A percentile compares a stretch with the other conserved stretches of the same genome.
phyloP scores from a whole-genome alignment of 1,140 invertebrate genomes.

The Conus ventricosus region DNA sequence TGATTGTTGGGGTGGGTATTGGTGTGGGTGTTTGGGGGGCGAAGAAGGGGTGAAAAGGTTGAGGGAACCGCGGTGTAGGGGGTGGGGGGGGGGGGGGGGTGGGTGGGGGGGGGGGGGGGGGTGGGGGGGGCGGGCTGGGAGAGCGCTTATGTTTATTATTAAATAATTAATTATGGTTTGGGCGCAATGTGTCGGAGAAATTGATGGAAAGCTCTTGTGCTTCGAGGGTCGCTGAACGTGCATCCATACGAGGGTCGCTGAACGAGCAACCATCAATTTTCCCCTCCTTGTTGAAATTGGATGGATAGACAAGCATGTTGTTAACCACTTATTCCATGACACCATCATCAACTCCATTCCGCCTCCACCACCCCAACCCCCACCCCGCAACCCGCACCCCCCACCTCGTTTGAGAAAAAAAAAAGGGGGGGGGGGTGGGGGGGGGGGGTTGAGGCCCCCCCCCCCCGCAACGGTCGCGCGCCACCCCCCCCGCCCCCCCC shows the following conservation, averaged over 20 bases:
- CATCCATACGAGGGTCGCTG: neutral
- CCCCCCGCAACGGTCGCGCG: neutral
- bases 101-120: neutral
- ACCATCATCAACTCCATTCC: too few species aligned
- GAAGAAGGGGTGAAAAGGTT: too few species aligned
- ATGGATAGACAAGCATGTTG: neutral
- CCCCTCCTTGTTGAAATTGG: neutral
- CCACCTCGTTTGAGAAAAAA: too few species aligned
- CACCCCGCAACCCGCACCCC: neutral
- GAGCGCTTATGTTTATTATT: neutral
- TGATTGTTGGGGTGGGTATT: neutral
- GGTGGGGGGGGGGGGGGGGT: neutral
- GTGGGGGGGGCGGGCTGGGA: neutral
- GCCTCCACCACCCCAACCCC: neutral
- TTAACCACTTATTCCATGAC: neutral
- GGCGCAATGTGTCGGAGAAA: neutral
- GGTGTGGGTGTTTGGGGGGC: neutral
- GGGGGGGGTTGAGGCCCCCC: too few species aligned
- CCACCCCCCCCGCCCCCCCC: neutral
- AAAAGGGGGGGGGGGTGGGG: too few species aligned
- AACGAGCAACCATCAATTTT: neutral
- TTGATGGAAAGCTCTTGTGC: neutral
- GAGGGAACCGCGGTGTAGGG: neutral
- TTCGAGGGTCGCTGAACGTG: neutral
- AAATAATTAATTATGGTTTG: too few species aligned